A percentile compares a stretch with the other conserved stretches of the same genome.
phyloP scores from a whole-genome alignment of 2,797 vertebrate genomes.

The Anolis apletophallus region DNA sequence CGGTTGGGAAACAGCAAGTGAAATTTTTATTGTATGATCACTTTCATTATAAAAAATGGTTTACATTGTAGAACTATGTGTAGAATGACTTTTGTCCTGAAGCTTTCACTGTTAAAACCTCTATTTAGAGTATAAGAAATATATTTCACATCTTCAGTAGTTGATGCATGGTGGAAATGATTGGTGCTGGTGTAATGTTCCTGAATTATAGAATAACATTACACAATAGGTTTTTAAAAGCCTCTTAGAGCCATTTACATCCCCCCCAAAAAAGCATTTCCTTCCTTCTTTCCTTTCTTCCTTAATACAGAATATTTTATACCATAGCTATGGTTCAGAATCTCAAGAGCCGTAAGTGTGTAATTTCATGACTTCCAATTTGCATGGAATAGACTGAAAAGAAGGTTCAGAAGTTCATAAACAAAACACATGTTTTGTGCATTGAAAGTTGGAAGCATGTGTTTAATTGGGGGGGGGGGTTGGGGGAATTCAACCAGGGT shows the following conservation, averaged over 20 bases:
- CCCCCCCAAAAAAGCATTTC: not conserved
- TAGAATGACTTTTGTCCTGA: constrained; percentile 26
- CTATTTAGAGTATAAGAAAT: constrained; percentile 10
- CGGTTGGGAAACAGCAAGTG: not conserved
- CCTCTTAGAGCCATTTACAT: constrained; percentile 14
- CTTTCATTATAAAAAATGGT: constrained; percentile 8
- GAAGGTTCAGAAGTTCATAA: too few relatives aligned
- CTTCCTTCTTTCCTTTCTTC: not conserved
- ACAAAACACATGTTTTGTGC: not conserved
- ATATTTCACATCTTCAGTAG: not conserved
- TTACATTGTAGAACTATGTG: not conserved
- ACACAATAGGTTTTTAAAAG: not conserved
- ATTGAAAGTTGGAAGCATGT: not conserved
- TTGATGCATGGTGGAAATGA: not conserved
- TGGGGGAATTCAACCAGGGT: too few relatives aligned
- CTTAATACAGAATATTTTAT: constrained; percentile 15
- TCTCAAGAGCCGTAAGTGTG: not conserved
- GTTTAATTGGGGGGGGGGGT: too few relatives aligned
- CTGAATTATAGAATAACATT: constrained; percentile 28
- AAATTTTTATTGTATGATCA: constrained; percentile 11
- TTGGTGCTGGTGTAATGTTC: not conserved
- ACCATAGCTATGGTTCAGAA: not conserved
- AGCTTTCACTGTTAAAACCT: not conserved
- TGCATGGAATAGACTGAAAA: not conserved
- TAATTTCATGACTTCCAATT: not conserved